Evolutionary conservation across 2,888 invertebrate species (phyloP), one percentile per base, ranked within the genome.

Genomic region (Empis stercorea): DNA sequence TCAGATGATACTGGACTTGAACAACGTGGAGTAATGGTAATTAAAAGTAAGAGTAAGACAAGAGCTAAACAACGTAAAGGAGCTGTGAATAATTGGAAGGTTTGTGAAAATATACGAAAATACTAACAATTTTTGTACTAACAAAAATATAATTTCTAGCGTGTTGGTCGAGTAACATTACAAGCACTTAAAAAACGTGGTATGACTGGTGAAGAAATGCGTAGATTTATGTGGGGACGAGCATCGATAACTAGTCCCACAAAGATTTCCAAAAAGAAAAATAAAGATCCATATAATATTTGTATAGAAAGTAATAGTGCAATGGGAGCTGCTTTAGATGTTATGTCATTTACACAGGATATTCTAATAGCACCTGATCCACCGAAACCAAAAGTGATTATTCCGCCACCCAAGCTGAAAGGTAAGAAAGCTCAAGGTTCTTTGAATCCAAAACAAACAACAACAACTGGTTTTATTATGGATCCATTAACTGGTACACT

Each of bases 61-160:
- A 77, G 91, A 52, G 99, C 99, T 1, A 87, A 88, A 61, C 95
- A 96, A 70, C 75, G 96, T 52, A 97, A 96, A 65, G 94, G 93
- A 1, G 97, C 97, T 3, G 81, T 96, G 2, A 75, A 83, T 45
- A 96, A 97, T 66, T 99, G 99, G 99, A 99, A 96, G 84, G 95
- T 92, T 43, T 50, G 46, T 34, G 9, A n/a, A 36, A 36, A 4
- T 6, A 36, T 36, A 36, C 9, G 7, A 27, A 27, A 27, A 32
- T 32, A 32, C 5, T n/a, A n/a, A n/a, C n/a, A n/a, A 32, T 32
- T 32, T 32, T 3, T 3, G 3, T 13, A 9, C 10, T 32, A 3
- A 3, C 32, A 15, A 30, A 34, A 11, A 13, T n/a, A 30, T 43
- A 4, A 15, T 10, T 43, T 50, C 4, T 36, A 66, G 86, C 78